Conservation (phyloP, 2,888 invertebrate genomes). For the Cacoxenus indagator region DNA sequence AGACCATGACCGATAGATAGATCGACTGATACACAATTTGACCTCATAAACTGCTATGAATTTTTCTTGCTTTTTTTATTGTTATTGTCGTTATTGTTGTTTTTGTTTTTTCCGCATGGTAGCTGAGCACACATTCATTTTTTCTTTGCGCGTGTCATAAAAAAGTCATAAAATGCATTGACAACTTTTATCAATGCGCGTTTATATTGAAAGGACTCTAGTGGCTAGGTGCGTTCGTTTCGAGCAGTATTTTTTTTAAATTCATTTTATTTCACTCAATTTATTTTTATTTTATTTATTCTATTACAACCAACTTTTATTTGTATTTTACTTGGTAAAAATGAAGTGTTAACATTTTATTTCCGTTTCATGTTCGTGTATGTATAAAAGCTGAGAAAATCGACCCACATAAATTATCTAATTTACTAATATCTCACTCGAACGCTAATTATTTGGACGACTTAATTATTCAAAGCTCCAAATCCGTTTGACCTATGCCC, state of each 20-base stretch:
- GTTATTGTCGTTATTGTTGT: slow-evolving; percentile 22
- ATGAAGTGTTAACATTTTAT: slow-evolving; percentile 52
- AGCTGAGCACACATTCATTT: not conserved
- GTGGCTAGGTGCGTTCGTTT: no score
- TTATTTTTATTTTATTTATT: not conserved
- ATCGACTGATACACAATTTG: slow-evolving; percentile 23
- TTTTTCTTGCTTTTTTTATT: slow-evolving; percentile 43
- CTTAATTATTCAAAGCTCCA: slow-evolving; percentile 56
- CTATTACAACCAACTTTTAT: slow-evolving; percentile 58
- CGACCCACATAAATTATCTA: slow-evolving; percentile 40
- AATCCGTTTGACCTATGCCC: not conserved
- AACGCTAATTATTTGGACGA: slow-evolving; percentile 54
- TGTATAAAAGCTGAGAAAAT: slow-evolving; percentile 38
- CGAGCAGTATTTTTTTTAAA: slow-evolving; percentile 1
- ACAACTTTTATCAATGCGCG: slow-evolving; percentile 48
- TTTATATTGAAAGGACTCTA: not conserved
- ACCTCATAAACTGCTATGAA: slow-evolving; percentile 50
- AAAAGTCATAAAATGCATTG: slow-evolving; percentile 63
- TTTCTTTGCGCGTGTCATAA: slow-evolving; percentile 48
- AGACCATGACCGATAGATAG: slow-evolving; percentile 36
- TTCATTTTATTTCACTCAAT: slow-evolving; percentile 1
- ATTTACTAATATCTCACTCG: slow-evolving; percentile 51
- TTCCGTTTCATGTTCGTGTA: not conserved
- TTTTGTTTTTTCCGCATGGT: slow-evolving; percentile 22
- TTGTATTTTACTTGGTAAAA: slow-evolving; percentile 52